Conservation (phyloP, 2,113 vertebrate species). For the Pygoscelis antarcticus region DNA sequence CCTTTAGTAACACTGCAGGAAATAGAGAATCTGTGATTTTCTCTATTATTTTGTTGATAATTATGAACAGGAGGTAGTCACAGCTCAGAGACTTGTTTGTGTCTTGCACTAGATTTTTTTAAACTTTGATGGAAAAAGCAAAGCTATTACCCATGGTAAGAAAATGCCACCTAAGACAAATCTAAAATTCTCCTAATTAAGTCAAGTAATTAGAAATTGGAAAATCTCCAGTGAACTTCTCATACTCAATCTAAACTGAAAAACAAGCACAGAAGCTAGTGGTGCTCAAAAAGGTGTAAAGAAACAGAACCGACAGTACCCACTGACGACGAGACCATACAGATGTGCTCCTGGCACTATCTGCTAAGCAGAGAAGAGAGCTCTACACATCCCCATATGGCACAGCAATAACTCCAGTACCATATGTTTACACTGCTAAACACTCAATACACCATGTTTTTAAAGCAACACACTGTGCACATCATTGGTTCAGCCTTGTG, state of each 20-base stretch:
- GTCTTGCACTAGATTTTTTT: neutral
- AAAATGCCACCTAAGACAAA: constrained; percentile 54
- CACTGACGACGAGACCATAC: neutral
- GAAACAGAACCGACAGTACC: neutral
- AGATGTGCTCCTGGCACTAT: constrained; percentile 25
- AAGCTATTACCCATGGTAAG: constrained; percentile 47
- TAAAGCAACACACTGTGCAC: neutral
- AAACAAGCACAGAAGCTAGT: neutral
- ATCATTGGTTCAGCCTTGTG: neutral
- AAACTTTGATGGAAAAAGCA: constrained; percentile 28
- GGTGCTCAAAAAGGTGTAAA: constrained; percentile 26
- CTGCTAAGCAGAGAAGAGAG: neutral
- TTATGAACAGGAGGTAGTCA: constrained; percentile 61
- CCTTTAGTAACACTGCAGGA: constrained; percentile 40
- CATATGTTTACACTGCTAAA: neutral
- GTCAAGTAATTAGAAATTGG: constrained; percentile 57
- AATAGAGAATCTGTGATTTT: constrained; percentile 37
- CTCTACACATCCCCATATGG: neutral
- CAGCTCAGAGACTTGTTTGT: constrained; percentile 14
- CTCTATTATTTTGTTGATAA: constrained; percentile 39
- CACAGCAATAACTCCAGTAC: neutral
- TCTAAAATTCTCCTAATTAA: constrained; percentile 68
- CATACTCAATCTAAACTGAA: constrained; percentile 16
- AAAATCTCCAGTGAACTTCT: constrained; percentile 58
- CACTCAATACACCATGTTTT: neutral